Evolutionary conservation across 2,113 vertebrate species (phyloP), one percentile per base, ranked within the genome.

Genomic region (Myiagra hebetior): DNA sequence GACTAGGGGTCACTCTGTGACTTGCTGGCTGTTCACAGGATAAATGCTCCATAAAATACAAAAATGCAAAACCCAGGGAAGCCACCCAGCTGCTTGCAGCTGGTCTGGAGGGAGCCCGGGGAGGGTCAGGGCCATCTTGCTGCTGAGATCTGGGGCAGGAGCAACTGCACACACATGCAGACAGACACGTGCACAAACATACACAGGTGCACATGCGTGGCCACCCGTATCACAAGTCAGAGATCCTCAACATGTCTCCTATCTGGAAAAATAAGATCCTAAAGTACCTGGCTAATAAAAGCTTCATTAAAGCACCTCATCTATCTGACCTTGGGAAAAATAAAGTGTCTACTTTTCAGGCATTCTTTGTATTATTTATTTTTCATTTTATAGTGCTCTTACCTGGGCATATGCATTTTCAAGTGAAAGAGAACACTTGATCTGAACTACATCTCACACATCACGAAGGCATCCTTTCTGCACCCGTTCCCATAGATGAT

Each of bases 181-280:
- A 35, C 6, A 41, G 16, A 42, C 22, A 28, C 17, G 41, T 7
- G 41, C 24, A 75, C 50, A 35, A 33, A 46, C 8, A 33, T 3
- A 57, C 19, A n/a, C 6, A 20, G 2, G 6, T 1, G 4, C 27
- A 27, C 13, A 22, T 0, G 9, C 15, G 13, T 0, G 6, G 56
- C n/a, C 56, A 72, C 7, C 1, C 16, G 18, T 23, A 24, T 6
- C 17, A n/a, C 12, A 30, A 26, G 11, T 24, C 10, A 33, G 28
- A 60, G 44, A 44, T 37, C 21, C 30, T 13, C 11, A 57, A 47
- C 0, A 3, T 1, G 2, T 20, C 23, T 35, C 0, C 0, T 10
- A 21, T 12, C 30, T 12, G 35, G 50, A 15, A 74, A 65, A 70
- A 31, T 3, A 15, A 41, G 42, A 65, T 6, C 10, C 27, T 11